A percentile compares a stretch with the other conserved stretches of the same genome.
phyloP scores from a whole-genome alignment of 2,888 invertebrate genomes.

The Hydroisotoma schaefferi region DNA sequence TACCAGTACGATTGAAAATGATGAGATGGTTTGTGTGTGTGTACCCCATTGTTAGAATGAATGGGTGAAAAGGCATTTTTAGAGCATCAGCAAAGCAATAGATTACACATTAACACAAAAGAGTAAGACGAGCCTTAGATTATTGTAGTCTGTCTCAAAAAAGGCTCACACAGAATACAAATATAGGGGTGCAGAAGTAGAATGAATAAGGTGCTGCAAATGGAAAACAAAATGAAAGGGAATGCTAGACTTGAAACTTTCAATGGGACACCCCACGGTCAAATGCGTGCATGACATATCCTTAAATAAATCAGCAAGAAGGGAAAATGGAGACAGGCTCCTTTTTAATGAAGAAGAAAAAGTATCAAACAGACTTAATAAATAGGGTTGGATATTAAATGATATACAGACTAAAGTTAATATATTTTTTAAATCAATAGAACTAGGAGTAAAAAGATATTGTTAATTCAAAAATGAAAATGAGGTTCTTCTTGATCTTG shows the following conservation, averaged over 20 bases:
- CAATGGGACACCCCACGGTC: conserved; percentile 13
- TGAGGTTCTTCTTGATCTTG: no score
- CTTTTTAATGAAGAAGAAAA: neutral
- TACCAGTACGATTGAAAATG: no score
- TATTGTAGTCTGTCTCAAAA: no score
- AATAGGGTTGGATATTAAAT: no score
- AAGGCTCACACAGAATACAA: neutral
- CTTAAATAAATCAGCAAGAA: neutral
- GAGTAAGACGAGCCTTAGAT: conserved; percentile 1
- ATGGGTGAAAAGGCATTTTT: neutral
- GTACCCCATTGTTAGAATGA: neutral
- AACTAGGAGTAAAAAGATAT: no score
- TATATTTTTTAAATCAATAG: no score
- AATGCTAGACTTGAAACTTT: conserved; percentile 4
- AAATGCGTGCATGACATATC: neutral
- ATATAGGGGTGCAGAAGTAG: neutral
- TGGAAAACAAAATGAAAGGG: neutral
- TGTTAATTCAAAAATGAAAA: no score
- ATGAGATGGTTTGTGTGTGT: no score
- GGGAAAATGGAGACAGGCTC: neutral
- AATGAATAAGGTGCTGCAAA: no score
- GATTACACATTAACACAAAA: conserved; percentile 2
- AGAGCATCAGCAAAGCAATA: conserved; percentile 5
- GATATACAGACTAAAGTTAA: no score
- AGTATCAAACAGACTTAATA: no score